Base-by-base conservation (phyloP, 2,888 invertebrate species). In the Villa cingulata region DNA sequence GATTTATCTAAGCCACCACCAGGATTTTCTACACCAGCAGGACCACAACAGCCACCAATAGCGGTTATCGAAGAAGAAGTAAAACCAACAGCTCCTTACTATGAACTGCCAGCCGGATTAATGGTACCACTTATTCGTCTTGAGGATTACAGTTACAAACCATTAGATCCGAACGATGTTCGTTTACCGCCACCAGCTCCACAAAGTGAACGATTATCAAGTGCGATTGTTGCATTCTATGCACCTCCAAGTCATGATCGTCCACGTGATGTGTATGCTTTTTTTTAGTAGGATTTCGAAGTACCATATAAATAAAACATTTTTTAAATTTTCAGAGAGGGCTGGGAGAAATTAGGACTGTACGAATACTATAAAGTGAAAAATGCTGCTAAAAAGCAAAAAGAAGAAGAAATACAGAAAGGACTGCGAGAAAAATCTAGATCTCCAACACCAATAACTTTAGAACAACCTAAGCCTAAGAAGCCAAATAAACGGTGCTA, bases 331-430 rank as follows among this genome's bases (percentile, higher is more conserved):
- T 71, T 47, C 66, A 85, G 85, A 68, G 96, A 97, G 69, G 97
- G 97, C 29, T 98, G 97, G 97, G 98, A 98, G 68, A 92, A 92
- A 70, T 74, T 96, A 61, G 96, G 94, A 53, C 74, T 98, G 47
- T 95, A 94, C 68, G 97, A 98, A 71, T 98, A 94, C 72, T 96
- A 91, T 71, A 91, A 92, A 71, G 90, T 92, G 7, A 98, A 97
- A 71, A 88, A 91, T 66, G 78, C 82, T 50, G 91, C 94, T 2
- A 81, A 83, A 56, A 89, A 88, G 62, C 80, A 84, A 62, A 91
- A 90, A 63, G 87, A 90, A 60, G 87, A 89, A 53, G 84, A 86
- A 46, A 80, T 90, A 48, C 73, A 74, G 18, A 75, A 77, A 45
- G 89, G 89, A 16, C 62, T 76, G 42, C 72, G 89, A 49, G 74